Percentiles rank a stretch among this genome's conserved stretches.
Evolutionary conservation across 2,113 vertebrate species (phyloP).

Genomic region (Climacteris rufus): DNA sequence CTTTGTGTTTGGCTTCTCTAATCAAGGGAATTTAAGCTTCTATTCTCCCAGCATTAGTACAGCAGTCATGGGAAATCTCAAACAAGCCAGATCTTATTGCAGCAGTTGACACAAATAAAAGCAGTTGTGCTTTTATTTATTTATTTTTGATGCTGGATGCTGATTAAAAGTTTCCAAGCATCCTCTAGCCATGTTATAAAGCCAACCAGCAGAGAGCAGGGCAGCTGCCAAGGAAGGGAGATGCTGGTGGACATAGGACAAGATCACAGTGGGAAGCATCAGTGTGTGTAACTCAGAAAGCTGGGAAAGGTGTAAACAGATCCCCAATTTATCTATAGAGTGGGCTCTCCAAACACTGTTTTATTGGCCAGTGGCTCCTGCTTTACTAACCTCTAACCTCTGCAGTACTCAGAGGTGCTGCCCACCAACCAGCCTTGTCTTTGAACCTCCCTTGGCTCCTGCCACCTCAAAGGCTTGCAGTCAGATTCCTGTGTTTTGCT

Average conservation of each 20-base stretch:
- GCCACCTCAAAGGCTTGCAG: constrained; percentile 77
- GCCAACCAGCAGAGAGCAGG: neutral
- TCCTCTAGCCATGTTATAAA: constrained; percentile 35
- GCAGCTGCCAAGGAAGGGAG: constrained; percentile 18
- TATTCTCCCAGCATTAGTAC: constrained; percentile 47
- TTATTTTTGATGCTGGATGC: constrained; percentile 69
- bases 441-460: constrained; percentile 79
- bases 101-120: constrained; percentile 60
- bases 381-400: constrained; percentile 86
- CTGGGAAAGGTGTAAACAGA: constrained; percentile 70
- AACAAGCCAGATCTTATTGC: constrained; percentile 62
- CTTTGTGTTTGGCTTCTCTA: constrained; percentile 61
- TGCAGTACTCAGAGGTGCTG: constrained; percentile 68
- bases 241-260: constrained; percentile 29
- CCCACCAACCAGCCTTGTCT: constrained; percentile 76
- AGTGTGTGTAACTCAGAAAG: constrained; percentile 56
- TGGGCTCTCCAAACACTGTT: constrained; percentile 74
- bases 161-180: constrained; percentile 70
- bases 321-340: constrained; percentile 70
- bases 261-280: constrained; percentile 54
- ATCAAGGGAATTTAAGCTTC: constrained; percentile 54
- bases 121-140: constrained; percentile 66
- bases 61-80: constrained; percentile 58
- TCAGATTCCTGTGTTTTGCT: constrained; percentile 72
- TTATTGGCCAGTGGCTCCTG: constrained; percentile 84